phyloP scores from a whole-genome alignment of 2,797 vertebrate species.

The Pseudomugil gertrudae region DNA sequence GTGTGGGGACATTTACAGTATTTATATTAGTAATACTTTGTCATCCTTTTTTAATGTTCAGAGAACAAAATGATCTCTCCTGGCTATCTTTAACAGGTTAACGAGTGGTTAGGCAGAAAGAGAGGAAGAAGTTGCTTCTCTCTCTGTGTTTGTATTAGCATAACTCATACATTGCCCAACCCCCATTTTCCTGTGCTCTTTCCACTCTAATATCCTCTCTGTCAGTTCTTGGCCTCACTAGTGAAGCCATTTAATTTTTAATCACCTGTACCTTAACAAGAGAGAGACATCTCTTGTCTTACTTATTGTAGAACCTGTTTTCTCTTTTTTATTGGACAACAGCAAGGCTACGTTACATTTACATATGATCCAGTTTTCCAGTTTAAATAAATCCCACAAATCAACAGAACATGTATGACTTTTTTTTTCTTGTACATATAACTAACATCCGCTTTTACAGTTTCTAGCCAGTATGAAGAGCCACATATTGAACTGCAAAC shows the following conservation, averaged over 20 bases:
- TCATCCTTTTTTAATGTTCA: conserved; percentile 32
- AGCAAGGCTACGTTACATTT: conserved; percentile 10
- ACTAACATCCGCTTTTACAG: conserved; percentile 32
- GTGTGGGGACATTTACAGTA: conserved; percentile 23
- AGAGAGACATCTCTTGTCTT: conserved; percentile 51
- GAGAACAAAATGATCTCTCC: conserved; percentile 31
- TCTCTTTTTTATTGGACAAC: conserved; percentile 14
- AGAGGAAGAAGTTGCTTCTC: conserved; percentile 35
- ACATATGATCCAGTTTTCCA: conserved; percentile 28
- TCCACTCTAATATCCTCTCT: conserved; percentile 27
- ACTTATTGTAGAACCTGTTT: conserved; percentile 78
- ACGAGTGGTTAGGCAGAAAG: conserved; percentile 38
- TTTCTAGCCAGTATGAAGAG: not conserved
- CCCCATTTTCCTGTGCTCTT: conserved; percentile 14
- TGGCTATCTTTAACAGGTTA: conserved; percentile 55
- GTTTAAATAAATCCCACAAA: conserved; percentile 36
- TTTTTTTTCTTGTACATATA: conserved; percentile 8
- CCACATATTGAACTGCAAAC: not conserved
- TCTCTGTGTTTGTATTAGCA: conserved; percentile 48
- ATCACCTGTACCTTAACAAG: conserved; percentile 57
- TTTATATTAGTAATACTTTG: conserved; percentile 35
- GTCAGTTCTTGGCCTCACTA: conserved; percentile 33
- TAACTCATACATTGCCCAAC: conserved; percentile 22
- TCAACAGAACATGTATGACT: conserved; percentile 10
- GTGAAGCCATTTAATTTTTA: conserved; percentile 73